phyloP scores from a whole-genome alignment of 2,113 vertebrate species.

The Pachycephala philippinensis region DNA sequence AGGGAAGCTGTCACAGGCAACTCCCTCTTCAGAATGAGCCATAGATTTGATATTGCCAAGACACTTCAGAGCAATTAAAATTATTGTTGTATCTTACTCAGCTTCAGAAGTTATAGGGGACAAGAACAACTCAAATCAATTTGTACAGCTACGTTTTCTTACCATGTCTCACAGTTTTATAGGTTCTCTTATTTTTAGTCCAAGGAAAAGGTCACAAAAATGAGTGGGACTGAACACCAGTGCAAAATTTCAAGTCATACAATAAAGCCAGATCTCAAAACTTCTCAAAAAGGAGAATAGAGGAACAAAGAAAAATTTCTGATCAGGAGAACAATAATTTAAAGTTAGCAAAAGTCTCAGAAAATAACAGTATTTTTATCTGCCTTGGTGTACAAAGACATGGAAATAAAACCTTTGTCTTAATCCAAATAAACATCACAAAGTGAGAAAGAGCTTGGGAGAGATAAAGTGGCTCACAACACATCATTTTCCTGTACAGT shows the following conservation, averaged over 20 bases:
- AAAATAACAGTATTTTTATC: neutral
- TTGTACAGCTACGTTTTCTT: neutral
- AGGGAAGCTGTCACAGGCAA: neutral
- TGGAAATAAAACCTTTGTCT: neutral
- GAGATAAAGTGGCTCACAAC: neutral
- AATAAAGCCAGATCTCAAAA: neutral
- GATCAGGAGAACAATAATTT: neutral
- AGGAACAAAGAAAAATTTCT: neutral
- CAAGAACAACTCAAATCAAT: neutral
- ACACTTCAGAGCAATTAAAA: neutral
- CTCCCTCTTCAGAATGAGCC: neutral
- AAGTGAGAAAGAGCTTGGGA: neutral
- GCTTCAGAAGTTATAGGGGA: neutral
- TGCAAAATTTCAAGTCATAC: neutral
- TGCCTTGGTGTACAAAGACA: neutral
- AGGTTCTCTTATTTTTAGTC: neutral
- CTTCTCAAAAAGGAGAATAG: neutral
- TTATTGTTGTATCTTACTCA: neutral
- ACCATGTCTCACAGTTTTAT: neutral
- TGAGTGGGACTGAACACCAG: neutral
- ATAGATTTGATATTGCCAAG: neutral
- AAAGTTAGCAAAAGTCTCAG: neutral
- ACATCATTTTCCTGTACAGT: neutral
- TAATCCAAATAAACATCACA: neutral
- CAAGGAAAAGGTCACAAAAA: neutral